Percentiles rank a stretch among this genome's conserved stretches.
These are phyloP conservation scores for Bos taurus DNA, from an alignment of 2,113 vertebrate genomes.

Conservation along the genomic window ARS-UCD2.0 NC_037337.1:47380501-47381000, in stretches of 20 bases:
- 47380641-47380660: background rate
- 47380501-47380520: background rate
- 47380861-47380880: background rate
- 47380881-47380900: background rate
- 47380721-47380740: background rate
- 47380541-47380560: background rate
- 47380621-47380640: background rate
- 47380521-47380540: background rate
- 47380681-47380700: background rate
- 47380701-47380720: background rate
- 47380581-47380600: background rate
- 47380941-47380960: background rate
- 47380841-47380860: background rate
- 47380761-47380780: background rate
- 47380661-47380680: background rate
- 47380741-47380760: background rate
- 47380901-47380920: background rate
- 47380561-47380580: background rate
- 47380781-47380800: background rate
- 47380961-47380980: background rate
- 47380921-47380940: background rate
- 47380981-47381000: background rate
- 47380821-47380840: background rate
- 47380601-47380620: background rate
- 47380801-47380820: background rate